Evolutionary conservation across 2,888 invertebrate species (phyloP).

Genomic region (Tryphoninae sp.): DNA sequence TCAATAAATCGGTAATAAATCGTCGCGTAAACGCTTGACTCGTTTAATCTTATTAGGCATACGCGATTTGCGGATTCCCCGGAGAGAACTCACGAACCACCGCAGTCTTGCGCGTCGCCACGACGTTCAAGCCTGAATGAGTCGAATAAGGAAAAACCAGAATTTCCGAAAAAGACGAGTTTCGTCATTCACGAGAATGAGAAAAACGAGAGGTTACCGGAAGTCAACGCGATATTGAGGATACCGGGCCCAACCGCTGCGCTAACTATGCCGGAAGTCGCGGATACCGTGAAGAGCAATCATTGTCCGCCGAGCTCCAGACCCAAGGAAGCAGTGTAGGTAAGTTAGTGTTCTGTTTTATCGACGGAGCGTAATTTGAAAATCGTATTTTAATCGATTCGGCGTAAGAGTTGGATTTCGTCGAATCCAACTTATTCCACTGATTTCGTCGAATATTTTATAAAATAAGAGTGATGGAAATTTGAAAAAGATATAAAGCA

Average conservation of each 20-base stretch:
- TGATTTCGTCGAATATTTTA: too few relatives aligned
- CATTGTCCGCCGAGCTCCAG: constrained; percentile 66
- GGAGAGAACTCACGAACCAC: constrained; percentile 68
- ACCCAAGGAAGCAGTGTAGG: constrained; percentile 72
- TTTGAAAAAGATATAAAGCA: too few relatives aligned
- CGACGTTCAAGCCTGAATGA: constrained; percentile 70
- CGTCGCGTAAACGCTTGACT: neutral
- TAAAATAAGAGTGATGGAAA: too few relatives aligned
- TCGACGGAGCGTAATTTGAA: too few relatives aligned
- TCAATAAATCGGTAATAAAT: neutral
- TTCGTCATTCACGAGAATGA: constrained; percentile 67
- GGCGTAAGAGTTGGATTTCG: too few relatives aligned
- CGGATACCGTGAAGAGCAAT: constrained; percentile 66
- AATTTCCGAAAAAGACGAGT: constrained; percentile 69
- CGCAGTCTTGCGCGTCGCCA: constrained; percentile 55
- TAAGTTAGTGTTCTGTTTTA: constrained; percentile 59
- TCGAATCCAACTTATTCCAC: neutral
- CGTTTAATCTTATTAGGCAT: constrained; percentile 63
- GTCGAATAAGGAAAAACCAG: constrained; percentile 60
- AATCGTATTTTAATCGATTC: neutral
- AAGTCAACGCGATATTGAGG: constrained; percentile 60
- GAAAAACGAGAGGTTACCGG: constrained; percentile 33
- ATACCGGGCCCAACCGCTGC: constrained; percentile 62
- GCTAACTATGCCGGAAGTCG: constrained; percentile 64
- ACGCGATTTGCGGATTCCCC: constrained; percentile 68